Evolutionary conservation across 2,113 vertebrate species (phyloP).

Genomic region (Halcyon malimbica): DNA sequence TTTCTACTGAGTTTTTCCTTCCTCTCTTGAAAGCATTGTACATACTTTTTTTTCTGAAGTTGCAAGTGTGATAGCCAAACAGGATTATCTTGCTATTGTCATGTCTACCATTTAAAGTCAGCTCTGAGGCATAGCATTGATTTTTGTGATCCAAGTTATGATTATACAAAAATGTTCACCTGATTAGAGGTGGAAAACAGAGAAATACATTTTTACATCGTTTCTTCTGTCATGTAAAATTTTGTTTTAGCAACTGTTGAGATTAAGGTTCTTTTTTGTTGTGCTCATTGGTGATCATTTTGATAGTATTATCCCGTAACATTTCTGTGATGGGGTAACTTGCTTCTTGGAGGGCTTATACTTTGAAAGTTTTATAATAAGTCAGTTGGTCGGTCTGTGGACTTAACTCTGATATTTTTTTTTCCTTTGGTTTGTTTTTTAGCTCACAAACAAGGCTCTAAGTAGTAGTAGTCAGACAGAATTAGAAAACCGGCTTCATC

Average conservation of each 20-base stretch:
- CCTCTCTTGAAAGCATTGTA: neutral
- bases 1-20: neutral
- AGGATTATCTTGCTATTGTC: neutral
- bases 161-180: neutral
- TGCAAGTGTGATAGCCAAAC: neutral
- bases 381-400: neutral
- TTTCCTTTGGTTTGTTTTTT: neutral
- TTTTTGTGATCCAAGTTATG: neutral
- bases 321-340: neutral
- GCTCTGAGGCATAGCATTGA: neutral
- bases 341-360: neutral
- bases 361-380: neutral
- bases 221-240: neutral
- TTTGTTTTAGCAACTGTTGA: neutral
- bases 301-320: neutral
- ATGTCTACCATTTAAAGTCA: neutral
- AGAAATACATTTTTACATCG: neutral
- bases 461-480: constrained; percentile 92
- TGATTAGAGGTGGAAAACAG: neutral
- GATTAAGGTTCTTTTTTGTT: neutral
- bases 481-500: constrained; percentile 93
- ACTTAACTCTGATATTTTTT: neutral
- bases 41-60: neutral
- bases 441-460: constrained; percentile 95
- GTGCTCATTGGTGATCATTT: neutral